A percentile compares a stretch with the other conserved stretches of the same genome.
phyloP scores from a whole-genome alignment of 1,140 invertebrate genomes.

The Macrosteles quadrilineatus region DNA sequence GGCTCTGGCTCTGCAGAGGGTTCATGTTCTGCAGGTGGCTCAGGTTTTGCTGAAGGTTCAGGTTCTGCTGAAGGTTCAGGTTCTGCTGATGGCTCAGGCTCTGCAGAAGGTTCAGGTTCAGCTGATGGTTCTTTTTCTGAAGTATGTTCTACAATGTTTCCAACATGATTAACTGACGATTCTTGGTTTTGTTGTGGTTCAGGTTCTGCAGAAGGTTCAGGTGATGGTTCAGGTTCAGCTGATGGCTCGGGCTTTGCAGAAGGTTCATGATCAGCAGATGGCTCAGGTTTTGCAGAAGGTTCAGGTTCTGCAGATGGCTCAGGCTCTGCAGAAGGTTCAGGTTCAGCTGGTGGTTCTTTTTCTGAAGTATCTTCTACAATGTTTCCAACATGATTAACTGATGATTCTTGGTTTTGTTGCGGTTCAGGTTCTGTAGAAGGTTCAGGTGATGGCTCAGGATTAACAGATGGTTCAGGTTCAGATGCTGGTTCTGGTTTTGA shows the following conservation, averaged over 20 bases:
- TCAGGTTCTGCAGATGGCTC: slow-evolving; percentile 38
- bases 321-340: slow-evolving; percentile 37
- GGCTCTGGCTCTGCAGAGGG: slow-evolving; percentile 41
- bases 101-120: slow-evolving; percentile 27
- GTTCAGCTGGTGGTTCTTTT: slow-evolving; percentile 42
- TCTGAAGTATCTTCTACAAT: slow-evolving; percentile 46
- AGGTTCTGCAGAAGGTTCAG: slow-evolving; percentile 44
- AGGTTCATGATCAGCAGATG: slow-evolving; percentile 44
- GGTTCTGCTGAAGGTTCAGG: slow-evolving; percentile 34
- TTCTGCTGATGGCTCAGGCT: slow-evolving; percentile 35
- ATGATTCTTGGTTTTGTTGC: slow-evolving; percentile 41
- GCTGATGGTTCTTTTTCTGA: slow-evolving; percentile 38
- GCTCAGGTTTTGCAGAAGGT: slow-evolving; percentile 41
- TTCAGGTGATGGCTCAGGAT: slow-evolving; percentile 38
- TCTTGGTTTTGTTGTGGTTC: slow-evolving; percentile 42
- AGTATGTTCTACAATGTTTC: too few species aligned
- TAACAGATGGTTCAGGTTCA: slow-evolving; percentile 43
- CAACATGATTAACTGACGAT: too few species aligned
- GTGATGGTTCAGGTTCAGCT: slow-evolving; percentile 42
- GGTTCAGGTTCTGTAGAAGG: slow-evolving; percentile 28
- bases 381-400: slow-evolving; percentile 41
- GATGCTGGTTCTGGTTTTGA: slow-evolving; percentile 35
- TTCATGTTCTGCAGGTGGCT: slow-evolving; percentile 39
- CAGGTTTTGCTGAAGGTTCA: slow-evolving; percentile 33
- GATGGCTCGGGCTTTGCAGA: slow-evolving; percentile 44